Base-by-base conservation (phyloP, 2,113 vertebrate genomes). In the Cyprinus carpio region DNA sequence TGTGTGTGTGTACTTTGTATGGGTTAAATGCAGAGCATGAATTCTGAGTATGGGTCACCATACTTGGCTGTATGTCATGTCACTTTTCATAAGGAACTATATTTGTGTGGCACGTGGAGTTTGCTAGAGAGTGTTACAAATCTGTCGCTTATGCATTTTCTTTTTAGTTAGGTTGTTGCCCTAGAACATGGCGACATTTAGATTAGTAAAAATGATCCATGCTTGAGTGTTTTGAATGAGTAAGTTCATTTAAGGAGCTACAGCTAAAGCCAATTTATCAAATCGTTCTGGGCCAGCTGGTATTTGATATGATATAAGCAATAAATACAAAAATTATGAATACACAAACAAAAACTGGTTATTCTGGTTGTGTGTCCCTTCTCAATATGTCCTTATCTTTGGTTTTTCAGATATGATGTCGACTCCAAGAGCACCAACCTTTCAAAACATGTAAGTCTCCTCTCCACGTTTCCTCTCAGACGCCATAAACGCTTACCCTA, bases 351-450 rank as follows among this genome's bases (percentile, higher is more conserved):
- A 15, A 15, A 46, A 43, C 25, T 72, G 7, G 23, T 4, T 56
- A 34, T 77, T 54, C 49, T 23, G 20, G 18, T 78, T 78, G 11
- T 20, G 46, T 78, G 75, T 4, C 27, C 4, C 23, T 37, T 60
- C 12, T 56, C 4, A 82, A n/a, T n/a, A 18, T 51, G 11, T 72
- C 54, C 40, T n/a, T 34, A 3, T 85, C 16, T 20, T 80, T 13
- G 77, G 46, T 88, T 89, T 91, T 92, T 34, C 87, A 99, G 98
- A 94, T 99, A 99, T 27, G 98, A 99, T 87, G 97, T 99, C 56
- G 98, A 99, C 92, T 99, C 97, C 0, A 99, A 99, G 93, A 99
- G 98, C 51, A 95, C 96, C 87, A 98, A 99, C 90, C 94, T 99
- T 49, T 98, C 97, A 23, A 99, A 99, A 91, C 98, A 99, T 69